Evolutionary conservation across 2,888 invertebrate genomes (phyloP), one percentile per base, ranked within the genome.

Genomic region (Drosophila merina): DNA sequence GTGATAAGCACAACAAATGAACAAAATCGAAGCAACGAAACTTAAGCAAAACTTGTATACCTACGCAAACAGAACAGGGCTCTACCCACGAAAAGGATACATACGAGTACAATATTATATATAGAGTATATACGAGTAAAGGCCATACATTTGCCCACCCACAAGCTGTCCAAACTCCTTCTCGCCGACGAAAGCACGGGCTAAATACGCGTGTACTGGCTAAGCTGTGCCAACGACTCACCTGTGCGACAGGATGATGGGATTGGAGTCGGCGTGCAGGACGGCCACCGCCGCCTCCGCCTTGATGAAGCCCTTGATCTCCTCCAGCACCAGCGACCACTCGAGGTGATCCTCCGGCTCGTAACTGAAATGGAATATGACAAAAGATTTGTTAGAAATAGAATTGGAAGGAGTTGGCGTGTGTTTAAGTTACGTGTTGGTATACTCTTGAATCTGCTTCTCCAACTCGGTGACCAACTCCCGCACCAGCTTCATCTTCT

Each of bases 291-390:
- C 94, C 60, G 96, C 96, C 91, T 98, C 98, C 25, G 98, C 97
- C 92, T 96, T 96, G 66, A 98, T 96, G 92, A 99, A 99, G 58
- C 97, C 96, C 92, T 97, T 97, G 72, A 98, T 97, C 93, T 99
- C 98, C 84, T 97, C 97, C 72, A 98, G 93, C 1, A 99, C 98
- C 72, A 98, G 93, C 51, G 96, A 96, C 99, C 99, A 99, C 92
- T 99, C 98, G 84, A 97, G 93, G 91, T 97, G 97, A 92, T 99
- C 98, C 84, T 98, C 98, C n/a, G 98, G 98, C 90, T 98, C 97
- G 92, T 98, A 99, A 14, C 92, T 92, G 75, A 50, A 72, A 50
- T 49, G 2, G 1, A 8, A 7, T 59, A 51, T 47, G 44, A 45
- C 44, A 48, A 56, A 49, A 30, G 45, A 51, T 50, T 50, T 67